Evolutionary conservation across 2,888 invertebrate species (phyloP).

Genomic region (Pseudococcus viburni): DNA sequence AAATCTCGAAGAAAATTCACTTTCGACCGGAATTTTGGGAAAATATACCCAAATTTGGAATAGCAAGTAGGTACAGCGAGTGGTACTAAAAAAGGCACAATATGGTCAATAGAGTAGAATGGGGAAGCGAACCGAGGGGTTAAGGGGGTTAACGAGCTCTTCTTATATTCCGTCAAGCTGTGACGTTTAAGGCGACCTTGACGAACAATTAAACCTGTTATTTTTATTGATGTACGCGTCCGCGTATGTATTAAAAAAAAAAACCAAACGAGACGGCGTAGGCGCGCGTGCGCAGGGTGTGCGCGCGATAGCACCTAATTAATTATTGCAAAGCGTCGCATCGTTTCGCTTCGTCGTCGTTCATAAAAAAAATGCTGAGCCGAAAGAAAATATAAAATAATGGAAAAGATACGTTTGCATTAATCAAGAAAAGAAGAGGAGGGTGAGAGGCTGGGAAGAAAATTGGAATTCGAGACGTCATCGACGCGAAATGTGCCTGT

Average conservation of each 20-base stretch:
- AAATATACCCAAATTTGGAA: too few species aligned
- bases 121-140: background rate
- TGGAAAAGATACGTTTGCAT: background rate
- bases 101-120: background rate
- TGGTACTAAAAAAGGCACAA: background rate
- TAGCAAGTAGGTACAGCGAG: too few species aligned
- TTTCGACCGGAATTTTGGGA: too few species aligned
- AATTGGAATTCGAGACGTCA: slow-evolving; percentile 1
- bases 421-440: background rate
- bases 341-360: background rate
- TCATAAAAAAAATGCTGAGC: background rate
- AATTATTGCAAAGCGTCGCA: slow-evolving; percentile 6
- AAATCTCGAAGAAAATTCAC: too few species aligned
- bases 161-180: slow-evolving; percentile 9
- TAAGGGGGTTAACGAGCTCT: slow-evolving; percentile 33
- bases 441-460: background rate
- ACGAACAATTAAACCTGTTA: slow-evolving; percentile 52
- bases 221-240: slow-evolving; percentile 48
- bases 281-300: slow-evolving; percentile 14
- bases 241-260: slow-evolving; percentile 11
- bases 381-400: background rate
- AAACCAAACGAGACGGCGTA: background rate
- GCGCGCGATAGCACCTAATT: background rate
- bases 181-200: slow-evolving; percentile 50
- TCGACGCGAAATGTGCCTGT: background rate